Conservation (phyloP, 2,797 vertebrate species). For the Gambelia wislizenii region DNA sequence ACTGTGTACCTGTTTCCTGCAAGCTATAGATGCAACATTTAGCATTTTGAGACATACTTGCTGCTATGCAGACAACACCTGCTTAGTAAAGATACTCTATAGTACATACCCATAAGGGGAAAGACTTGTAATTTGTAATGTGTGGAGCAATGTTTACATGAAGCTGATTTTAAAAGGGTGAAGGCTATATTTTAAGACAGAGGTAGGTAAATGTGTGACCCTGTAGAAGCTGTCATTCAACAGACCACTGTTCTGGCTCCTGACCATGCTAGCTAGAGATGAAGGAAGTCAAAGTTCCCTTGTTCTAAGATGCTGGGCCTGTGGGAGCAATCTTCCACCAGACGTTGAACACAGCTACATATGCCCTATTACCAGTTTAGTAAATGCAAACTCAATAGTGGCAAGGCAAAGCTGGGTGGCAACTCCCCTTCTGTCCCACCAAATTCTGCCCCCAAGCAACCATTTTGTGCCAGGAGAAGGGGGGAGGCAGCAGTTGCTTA, state of each 20-base stretch:
- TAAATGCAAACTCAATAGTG: background rate
- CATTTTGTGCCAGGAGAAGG: slow-evolving; percentile 11
- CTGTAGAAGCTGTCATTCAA: background rate
- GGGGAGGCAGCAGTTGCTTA: background rate
- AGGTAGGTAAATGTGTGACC: background rate
- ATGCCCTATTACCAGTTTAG: background rate
- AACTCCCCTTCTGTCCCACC: background rate
- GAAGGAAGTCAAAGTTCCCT: background rate
- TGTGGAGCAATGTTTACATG: background rate
- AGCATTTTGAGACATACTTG: background rate
- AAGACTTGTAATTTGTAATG: background rate
- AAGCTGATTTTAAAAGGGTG: background rate
- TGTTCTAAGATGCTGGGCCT: background rate
- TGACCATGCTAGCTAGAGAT: background rate
- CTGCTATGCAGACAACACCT: background rate
- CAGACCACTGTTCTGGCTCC: background rate
- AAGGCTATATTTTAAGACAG: background rate
- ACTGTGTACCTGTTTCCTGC: background rate
- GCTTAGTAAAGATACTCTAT: background rate
- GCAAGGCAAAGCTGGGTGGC: background rate
- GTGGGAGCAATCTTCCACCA: background rate
- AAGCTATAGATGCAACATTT: background rate
- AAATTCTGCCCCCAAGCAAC: background rate
- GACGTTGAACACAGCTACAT: background rate
- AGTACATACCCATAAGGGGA: background rate